Evolutionary conservation across 2,797 vertebrate genomes (phyloP).

Genomic region (Rhincodon typus): DNA sequence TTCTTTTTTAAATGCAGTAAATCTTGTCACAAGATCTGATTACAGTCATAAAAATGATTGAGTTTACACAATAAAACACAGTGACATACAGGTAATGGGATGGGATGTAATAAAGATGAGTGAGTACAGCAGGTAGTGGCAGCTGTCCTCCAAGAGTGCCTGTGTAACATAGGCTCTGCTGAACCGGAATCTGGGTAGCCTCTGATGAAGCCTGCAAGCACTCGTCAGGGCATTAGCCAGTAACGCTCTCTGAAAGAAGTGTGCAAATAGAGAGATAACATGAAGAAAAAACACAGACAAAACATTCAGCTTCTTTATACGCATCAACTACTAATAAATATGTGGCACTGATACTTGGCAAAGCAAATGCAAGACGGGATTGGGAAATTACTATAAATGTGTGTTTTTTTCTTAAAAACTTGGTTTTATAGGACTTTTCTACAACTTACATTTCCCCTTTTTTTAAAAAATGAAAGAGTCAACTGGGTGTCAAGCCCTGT

Average conservation of each 20-base stretch:
- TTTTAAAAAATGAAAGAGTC: background rate
- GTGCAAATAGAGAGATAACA: too few species aligned
- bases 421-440: background rate
- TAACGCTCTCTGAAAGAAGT: conserved; percentile 35
- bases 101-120: conserved; percentile 39
- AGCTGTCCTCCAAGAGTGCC: conserved; percentile 37
- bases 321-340: background rate
- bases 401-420: background rate
- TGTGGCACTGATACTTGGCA: background rate
- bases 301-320: conserved; percentile 16
- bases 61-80: conserved; percentile 25
- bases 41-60: conserved; percentile 27
- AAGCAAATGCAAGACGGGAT: background rate
- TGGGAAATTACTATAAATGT: background rate
- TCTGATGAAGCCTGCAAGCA: conserved; percentile 37
- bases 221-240: conserved; percentile 38
- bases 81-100: conserved; percentile 38
- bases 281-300: background rate
- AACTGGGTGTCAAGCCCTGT: too few species aligned
- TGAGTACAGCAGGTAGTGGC: conserved; percentile 38
- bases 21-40: conserved; percentile 25
- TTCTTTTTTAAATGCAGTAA: background rate
- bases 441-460: background rate
- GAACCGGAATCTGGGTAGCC: conserved; percentile 35
- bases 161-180: conserved; percentile 34